Conservation (phyloP, 2,797 vertebrate genomes). For the Hypotaenidia okinawae region DNA sequence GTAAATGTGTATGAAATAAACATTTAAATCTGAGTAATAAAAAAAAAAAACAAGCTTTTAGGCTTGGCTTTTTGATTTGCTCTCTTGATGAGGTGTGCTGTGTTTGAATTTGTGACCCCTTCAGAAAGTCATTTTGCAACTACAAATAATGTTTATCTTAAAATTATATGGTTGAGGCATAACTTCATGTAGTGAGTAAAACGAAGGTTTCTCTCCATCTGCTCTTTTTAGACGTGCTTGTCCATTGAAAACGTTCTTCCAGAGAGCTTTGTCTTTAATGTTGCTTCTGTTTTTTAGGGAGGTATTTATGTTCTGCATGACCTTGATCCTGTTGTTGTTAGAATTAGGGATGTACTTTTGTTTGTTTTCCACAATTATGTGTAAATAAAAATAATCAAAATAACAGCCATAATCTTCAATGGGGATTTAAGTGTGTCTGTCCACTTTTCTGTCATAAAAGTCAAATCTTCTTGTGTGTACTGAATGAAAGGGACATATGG, state of each 20-base stretch:
- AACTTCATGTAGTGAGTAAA: not conserved
- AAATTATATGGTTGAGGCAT: not conserved
- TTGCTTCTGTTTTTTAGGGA: not conserved
- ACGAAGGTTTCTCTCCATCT: not conserved
- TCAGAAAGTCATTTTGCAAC: slow-evolving; percentile 9
- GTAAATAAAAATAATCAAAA: not conserved
- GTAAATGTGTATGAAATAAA: slow-evolving; percentile 45
- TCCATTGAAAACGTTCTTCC: not conserved
- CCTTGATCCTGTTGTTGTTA: not conserved
- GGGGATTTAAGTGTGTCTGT: not conserved
- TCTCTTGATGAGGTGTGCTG: slow-evolving; percentile 13
- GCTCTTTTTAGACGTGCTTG: not conserved
- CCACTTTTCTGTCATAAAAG: not conserved
- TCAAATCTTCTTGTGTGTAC: not conserved
- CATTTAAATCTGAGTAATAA: slow-evolving; percentile 36
- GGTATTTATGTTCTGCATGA: not conserved
- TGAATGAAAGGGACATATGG: not conserved
- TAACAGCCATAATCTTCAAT: not conserved
- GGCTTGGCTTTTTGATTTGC: not conserved
- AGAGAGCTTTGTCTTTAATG: not conserved
- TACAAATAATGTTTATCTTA: not conserved
- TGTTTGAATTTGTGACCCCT: slow-evolving; percentile 42
- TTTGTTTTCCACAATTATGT: not conserved
- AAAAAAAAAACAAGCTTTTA: not conserved
- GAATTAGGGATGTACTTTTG: not conserved